Evolutionary conservation across 2,113 vertebrate genomes (phyloP).

Genomic region (Sceloporus undulatus): DNA sequence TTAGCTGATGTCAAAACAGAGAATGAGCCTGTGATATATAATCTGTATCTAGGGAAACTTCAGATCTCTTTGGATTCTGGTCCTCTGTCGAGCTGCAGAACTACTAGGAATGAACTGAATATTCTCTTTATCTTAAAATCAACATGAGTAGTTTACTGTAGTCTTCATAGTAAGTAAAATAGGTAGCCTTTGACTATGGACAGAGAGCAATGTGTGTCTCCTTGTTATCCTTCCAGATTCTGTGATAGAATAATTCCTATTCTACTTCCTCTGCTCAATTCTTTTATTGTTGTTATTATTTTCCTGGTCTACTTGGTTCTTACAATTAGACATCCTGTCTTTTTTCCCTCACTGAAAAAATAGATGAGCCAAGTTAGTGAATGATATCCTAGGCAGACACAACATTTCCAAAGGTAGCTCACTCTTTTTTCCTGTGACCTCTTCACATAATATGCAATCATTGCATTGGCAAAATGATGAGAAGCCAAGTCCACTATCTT

Average conservation of each 20-base stretch:
- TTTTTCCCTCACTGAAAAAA: not conserved
- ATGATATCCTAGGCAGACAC: not conserved
- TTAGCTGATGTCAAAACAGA: constrained; percentile 29
- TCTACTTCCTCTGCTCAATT: not conserved
- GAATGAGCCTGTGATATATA: constrained; percentile 26
- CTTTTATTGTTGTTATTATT: not conserved
- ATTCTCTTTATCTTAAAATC: not conserved
- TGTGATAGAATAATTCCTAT: not conserved
- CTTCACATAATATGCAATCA: not conserved
- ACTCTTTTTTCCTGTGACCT: not conserved
- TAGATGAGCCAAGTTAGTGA: not conserved
- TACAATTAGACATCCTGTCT: too few relatives aligned
- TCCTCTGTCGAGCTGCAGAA: constrained; percentile 1
- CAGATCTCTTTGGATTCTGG: not conserved
- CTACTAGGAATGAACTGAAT: not conserved
- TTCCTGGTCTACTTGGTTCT: too few relatives aligned
- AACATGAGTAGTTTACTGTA: not conserved
- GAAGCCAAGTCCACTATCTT: not conserved
- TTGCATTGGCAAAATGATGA: not conserved
- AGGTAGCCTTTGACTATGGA: not conserved
- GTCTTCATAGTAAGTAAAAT: not conserved
- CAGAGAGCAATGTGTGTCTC: not conserved
- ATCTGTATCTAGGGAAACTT: not conserved
- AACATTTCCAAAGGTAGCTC: not conserved
- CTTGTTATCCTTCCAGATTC: not conserved